Evolutionary conservation across 92 coral and sea anemone genomes (phyloP).

Genomic region (Actinernus sp.): DNA sequence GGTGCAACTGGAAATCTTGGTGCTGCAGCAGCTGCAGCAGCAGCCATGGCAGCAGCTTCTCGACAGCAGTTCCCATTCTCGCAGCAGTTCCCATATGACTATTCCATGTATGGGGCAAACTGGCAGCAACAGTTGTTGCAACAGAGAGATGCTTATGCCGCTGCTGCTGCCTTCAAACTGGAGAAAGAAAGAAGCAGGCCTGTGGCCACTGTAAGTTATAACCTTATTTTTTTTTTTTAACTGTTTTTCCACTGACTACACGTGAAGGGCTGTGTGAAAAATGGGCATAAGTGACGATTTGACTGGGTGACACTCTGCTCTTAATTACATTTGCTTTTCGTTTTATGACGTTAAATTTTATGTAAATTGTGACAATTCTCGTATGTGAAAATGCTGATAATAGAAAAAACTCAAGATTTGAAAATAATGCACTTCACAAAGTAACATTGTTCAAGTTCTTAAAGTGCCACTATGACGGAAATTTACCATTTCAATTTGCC

Average conservation of each 20-base stretch:
- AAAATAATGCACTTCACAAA: too few species aligned
- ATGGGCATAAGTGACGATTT: not conserved
- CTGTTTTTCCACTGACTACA: not conserved
- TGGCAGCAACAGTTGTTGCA: conserved; percentile 84
- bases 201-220: conserved; percentile 17
- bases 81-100: conserved; percentile 88
- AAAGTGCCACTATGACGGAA: too few species aligned
- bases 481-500: too few species aligned
- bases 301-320: too few species aligned
- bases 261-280: not conserved
- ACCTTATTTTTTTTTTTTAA: not conserved
- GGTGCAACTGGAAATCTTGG: conserved; percentile 35
- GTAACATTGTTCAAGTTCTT: too few species aligned
- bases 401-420: too few species aligned
- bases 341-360: too few species aligned
- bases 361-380: too few species aligned
- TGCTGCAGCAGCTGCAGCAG: conserved; percentile 85
- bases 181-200: conserved; percentile 37
- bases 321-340: too few species aligned
- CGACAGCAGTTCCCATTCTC: conserved; percentile 81
- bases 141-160: conserved; percentile 68
- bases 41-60: conserved; percentile 86
- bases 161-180: conserved; percentile 63
- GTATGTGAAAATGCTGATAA: too few species aligned
- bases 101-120: conserved; percentile 78